Conservation (phyloP, 1,140 invertebrate species). For the Drosophila albomicans region DNA sequence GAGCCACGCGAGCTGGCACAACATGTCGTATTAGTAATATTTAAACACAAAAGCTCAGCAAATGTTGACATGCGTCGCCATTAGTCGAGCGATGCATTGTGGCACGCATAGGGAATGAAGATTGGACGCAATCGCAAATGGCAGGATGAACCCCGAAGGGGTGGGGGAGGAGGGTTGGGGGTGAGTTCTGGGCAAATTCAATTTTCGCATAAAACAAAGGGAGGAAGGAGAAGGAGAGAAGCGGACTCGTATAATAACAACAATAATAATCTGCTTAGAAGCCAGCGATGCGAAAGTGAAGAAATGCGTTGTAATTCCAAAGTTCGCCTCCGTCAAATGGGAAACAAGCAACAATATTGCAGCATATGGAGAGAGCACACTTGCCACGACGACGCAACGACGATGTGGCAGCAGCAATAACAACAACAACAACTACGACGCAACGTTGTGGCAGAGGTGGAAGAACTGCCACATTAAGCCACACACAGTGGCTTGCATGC, state of each 20-base stretch:
- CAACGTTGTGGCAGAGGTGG: constrained; percentile 2
- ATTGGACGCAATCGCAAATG: background rate
- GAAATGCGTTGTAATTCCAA: constrained; percentile 82
- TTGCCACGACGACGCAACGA: background rate
- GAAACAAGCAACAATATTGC: constrained; percentile 61
- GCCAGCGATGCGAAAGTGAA: constrained; percentile 79
- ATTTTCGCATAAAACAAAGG: constrained; percentile 68
- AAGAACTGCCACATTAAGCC: constrained; percentile 59
- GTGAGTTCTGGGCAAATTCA: constrained; percentile 52
- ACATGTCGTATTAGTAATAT: constrained; percentile 83
- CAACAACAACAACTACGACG: background rate
- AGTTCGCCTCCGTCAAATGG: constrained; percentile 55
- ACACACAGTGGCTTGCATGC: constrained; percentile 68
- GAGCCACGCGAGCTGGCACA: constrained; percentile 61
- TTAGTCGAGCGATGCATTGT: constrained; percentile 74
- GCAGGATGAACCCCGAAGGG: background rate
- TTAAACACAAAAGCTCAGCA: constrained; percentile 82
- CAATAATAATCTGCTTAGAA: constrained; percentile 81
- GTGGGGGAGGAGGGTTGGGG: no score
- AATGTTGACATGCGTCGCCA: constrained; percentile 81
- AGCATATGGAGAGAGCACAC: constrained; percentile 47
- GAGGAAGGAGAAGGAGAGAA: background rate
- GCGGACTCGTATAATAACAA: constrained; percentile 61
- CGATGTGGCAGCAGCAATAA: background rate
- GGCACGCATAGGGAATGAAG: constrained; percentile 60